Evolutionary conservation across 2,113 vertebrate species (phyloP).

Genomic region (Rafetus swinhoei): DNA sequence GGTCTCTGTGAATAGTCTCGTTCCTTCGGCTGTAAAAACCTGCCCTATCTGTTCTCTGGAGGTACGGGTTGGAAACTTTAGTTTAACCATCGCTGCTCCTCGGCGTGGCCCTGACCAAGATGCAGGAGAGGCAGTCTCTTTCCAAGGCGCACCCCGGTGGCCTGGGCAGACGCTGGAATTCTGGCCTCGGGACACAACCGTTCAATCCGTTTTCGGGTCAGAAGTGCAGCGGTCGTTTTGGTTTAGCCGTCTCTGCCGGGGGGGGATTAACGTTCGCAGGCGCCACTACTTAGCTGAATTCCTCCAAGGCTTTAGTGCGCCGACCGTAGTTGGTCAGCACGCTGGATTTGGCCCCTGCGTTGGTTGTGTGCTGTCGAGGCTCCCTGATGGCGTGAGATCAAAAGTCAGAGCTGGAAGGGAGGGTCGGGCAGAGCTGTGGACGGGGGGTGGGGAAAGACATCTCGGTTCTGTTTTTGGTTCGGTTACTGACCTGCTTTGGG

Average conservation of each 20-base stretch:
- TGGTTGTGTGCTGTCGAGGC: neutral
- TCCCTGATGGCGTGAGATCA: neutral
- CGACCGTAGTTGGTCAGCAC: neutral
- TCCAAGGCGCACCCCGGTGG: no score
- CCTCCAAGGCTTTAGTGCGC: neutral
- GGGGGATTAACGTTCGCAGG: neutral
- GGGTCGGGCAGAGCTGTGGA: neutral
- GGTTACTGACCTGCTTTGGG: neutral
- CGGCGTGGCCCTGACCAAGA: no score
- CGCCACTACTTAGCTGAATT: neutral
- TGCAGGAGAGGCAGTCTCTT: no score
- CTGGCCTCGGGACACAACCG: neutral
- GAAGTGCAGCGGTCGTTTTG: neutral
- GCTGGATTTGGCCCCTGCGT: neutral
- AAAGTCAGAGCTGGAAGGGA: neutral
- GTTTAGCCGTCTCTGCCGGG: rapidly evolving
- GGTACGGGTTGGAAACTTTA: no score
- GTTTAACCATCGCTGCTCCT: no score
- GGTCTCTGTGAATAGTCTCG: no score
- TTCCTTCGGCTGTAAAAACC: no score
- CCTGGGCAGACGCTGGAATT: neutral
- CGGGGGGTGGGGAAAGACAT: neutral
- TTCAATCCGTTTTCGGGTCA: neutral
- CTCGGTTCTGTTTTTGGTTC: neutral
- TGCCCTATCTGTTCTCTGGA: no score